phyloP scores from a whole-genome alignment of 2,797 vertebrate species.

The Benthosema pterotum region DNA sequence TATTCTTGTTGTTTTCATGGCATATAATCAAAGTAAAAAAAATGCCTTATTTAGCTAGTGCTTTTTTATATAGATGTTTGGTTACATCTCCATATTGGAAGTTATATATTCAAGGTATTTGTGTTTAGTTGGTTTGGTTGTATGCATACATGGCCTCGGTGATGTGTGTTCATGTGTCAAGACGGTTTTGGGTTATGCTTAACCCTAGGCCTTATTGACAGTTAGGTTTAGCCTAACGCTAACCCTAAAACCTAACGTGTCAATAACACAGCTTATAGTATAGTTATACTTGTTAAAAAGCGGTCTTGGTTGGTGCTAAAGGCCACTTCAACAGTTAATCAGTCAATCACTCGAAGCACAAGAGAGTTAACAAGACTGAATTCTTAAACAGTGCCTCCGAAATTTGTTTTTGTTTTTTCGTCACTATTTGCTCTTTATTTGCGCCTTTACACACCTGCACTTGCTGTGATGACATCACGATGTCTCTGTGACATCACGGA shows the following conservation, averaged over 20 bases:
- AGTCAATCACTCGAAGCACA: slow-evolving; percentile 66
- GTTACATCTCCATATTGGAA: slow-evolving; percentile 70
- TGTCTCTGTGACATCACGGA: background rate
- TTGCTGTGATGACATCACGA: background rate
- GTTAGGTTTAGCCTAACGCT: too few species aligned
- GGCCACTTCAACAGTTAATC: slow-evolving; percentile 33
- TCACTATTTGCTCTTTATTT: slow-evolving; percentile 11
- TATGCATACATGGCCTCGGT: slow-evolving; percentile 44
- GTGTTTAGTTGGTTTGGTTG: slow-evolving; percentile 55
- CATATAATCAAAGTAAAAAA: slow-evolving; percentile 66
- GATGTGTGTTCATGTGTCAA: slow-evolving; percentile 22
- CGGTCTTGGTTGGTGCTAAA: background rate
- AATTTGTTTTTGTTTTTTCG: slow-evolving; percentile 22
- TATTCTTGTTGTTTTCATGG: slow-evolving; percentile 50
- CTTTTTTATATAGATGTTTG: slow-evolving; percentile 66
- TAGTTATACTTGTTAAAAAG: too few species aligned
- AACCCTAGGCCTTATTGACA: too few species aligned
- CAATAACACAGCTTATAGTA: background rate
- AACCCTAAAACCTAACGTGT: background rate
- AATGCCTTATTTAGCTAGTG: slow-evolving; percentile 79
- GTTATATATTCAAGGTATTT: slow-evolving; percentile 57
- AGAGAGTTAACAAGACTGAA: slow-evolving; percentile 49
- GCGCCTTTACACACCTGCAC: slow-evolving; percentile 10
- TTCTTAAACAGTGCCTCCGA: slow-evolving; percentile 59
- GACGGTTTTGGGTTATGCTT: background rate